Evolutionary conservation across 2,113 vertebrate species (phyloP), one percentile per base, ranked within the genome.

Genomic region (Toxostoma redivivum): DNA sequence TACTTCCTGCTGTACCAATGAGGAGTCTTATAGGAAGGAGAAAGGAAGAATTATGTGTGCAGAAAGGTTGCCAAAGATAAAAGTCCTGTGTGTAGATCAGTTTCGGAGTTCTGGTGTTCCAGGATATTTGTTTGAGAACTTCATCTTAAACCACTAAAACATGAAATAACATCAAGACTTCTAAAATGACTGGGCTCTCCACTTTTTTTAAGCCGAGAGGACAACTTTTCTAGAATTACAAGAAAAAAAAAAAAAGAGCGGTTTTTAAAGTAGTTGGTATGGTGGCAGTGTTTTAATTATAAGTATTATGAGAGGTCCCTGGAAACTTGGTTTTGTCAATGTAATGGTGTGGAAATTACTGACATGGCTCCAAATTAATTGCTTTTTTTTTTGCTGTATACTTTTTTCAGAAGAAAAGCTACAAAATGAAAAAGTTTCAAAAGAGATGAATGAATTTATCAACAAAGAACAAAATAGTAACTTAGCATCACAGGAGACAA

Each of bases 401-500:
- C 50, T 96, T 58, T 37, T 73, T 64, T 21, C 98, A 99, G 99
- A 99, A 97, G 99, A 99, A 97, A 98, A 99, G 97, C 98, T 98
- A 53, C 98, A 98, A 95, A 98, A 97, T 94, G 99, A 99, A 94
- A 98, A 98, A 96, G 96, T 98, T 96, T 98, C 98, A 97, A 99
- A 98, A 98, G 99, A 99, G 95, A 98, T 98, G 96, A 98, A 97
- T 96, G 98, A 98, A 96, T 98, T 98, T 97, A 98, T 94, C 87
- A 98, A 97, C 94, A 98, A 99, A 97, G 98, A 98, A 62, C 98
- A 98, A 98, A 98, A 97, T 96, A 99, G 97, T 91, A 98, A 97
- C 96, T 98, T 95, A 76, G 97, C 98, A 90, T 98, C 98, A 84
- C 98, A 98, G 97, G 99, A 99, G 98, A 97, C 98, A 82, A 99